Conservation (phyloP, 2,888 invertebrate species). For the Arctia plantaginis region DNA sequence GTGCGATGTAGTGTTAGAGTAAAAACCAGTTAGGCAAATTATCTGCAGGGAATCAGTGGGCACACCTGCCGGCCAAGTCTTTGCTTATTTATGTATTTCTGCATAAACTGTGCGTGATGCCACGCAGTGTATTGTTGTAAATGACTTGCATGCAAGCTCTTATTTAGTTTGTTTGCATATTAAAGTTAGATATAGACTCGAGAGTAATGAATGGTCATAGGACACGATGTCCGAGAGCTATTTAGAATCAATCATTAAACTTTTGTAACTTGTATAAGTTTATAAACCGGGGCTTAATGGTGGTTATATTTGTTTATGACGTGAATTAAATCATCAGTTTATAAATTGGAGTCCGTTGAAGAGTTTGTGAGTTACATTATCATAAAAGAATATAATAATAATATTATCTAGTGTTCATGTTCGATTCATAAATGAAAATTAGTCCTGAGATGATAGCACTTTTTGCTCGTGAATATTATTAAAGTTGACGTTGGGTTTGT, state of each 20-base stretch:
- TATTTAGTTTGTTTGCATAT: conserved; percentile 41
- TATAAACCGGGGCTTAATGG: neutral
- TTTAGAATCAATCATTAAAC: neutral
- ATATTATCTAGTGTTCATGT: too few relatives aligned
- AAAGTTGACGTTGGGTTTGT: too few relatives aligned
- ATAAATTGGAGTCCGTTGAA: neutral
- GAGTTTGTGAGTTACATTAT: neutral
- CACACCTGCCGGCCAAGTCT: conserved; percentile 77
- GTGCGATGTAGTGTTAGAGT: conserved; percentile 67
- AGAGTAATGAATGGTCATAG: conserved; percentile 17
- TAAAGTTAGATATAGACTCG: conserved; percentile 41
- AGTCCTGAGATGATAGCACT: too few relatives aligned
- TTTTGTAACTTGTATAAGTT: neutral
- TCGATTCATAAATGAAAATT: too few relatives aligned
- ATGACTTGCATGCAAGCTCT: conserved; percentile 39
- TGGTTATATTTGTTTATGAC: neutral
- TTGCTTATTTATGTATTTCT: conserved; percentile 59
- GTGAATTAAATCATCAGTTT: neutral
- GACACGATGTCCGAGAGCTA: conserved; percentile 24
- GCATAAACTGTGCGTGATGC: conserved; percentile 51
- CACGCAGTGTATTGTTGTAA: conserved; percentile 54
- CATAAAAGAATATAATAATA: neutral
- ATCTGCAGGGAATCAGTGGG: conserved; percentile 78
- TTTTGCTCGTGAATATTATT: too few relatives aligned
- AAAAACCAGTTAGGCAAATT: conserved; percentile 84